Evolutionary conservation across 1,140 invertebrate species (phyloP).

Genomic region (Yoshiicerus persimilis): DNA sequence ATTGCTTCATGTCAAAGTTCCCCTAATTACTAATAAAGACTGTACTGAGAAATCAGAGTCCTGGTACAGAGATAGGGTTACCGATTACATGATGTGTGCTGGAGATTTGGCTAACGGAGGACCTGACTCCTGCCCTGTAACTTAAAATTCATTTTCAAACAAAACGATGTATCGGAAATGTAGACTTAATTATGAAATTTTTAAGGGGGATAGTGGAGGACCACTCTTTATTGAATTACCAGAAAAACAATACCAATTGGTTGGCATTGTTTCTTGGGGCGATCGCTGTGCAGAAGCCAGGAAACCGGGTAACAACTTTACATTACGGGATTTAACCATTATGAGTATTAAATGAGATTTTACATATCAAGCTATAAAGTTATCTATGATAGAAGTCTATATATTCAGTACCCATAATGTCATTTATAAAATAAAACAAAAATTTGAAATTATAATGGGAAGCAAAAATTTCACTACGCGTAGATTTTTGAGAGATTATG

Average conservation of each 20-base stretch:
- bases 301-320: not conserved
- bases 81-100: constrained; percentile 35
- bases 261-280: constrained; percentile 36
- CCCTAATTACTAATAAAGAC: not conserved
- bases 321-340: too few species aligned
- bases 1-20: constrained; percentile 25
- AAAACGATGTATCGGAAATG: not conserved
- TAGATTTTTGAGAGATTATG: too few species aligned
- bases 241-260: not conserved
- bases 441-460: too few species aligned
- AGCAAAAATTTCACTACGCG: too few species aligned
- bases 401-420: too few species aligned
- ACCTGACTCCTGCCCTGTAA: constrained; percentile 28
- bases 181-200: not conserved
- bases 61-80: constrained; percentile 28
- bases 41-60: constrained; percentile 26
- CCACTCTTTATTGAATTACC: constrained; percentile 25
- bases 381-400: too few species aligned
- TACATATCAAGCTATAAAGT: too few species aligned
- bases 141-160: not conserved
- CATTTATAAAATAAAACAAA: too few species aligned
- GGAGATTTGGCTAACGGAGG: constrained; percentile 28
- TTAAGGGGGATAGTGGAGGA: constrained; percentile 33
- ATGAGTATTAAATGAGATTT: not conserved
- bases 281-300: constrained; percentile 9